Evolutionary conservation across 2,888 invertebrate species (phyloP).

Genomic region (Diarsia mendica): DNA sequence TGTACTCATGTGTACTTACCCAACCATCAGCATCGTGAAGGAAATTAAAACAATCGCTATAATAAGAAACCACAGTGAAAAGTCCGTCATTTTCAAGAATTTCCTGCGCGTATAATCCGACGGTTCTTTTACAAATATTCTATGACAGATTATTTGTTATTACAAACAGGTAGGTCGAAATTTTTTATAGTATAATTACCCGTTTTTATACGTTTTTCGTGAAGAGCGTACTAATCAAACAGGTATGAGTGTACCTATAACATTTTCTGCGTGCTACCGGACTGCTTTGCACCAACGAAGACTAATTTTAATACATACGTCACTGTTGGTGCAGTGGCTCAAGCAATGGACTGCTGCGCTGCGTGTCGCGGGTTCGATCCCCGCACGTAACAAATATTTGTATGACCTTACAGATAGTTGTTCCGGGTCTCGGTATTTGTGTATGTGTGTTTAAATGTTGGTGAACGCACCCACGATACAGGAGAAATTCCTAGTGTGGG

Average conservation of each 20-base stretch:
- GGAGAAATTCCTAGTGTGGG: too few relatives aligned
- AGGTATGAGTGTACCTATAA: background rate
- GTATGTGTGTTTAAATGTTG: too few relatives aligned
- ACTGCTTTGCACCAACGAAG: too few relatives aligned
- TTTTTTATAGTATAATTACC: conserved; percentile 12
- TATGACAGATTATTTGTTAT: conserved; percentile 1
- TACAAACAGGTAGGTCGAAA: background rate
- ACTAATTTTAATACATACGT: too few relatives aligned
- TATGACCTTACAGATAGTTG: too few relatives aligned
- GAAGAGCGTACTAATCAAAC: background rate
- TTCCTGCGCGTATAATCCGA: background rate
- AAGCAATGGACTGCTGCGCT: too few relatives aligned
- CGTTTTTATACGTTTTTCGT: conserved; percentile 34
- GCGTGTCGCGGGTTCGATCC: too few relatives aligned
- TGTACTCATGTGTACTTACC: conserved; percentile 60
- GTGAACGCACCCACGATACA: too few relatives aligned
- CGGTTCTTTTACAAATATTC: conserved; percentile 6
- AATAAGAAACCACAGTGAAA: conserved; percentile 62
- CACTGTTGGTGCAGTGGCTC: too few relatives aligned
- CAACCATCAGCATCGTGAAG: conserved; percentile 59
- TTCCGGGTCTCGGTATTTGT: too few relatives aligned
- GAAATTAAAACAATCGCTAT: conserved; percentile 57
- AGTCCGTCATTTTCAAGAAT: conserved; percentile 62
- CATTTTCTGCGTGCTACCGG: background rate
- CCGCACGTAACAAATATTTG: too few relatives aligned